Percentiles rank a stretch among this genome's conserved stretches.
Conservation (phyloP, 2,888 invertebrate genomes). For the Graphium colonna region DNA sequence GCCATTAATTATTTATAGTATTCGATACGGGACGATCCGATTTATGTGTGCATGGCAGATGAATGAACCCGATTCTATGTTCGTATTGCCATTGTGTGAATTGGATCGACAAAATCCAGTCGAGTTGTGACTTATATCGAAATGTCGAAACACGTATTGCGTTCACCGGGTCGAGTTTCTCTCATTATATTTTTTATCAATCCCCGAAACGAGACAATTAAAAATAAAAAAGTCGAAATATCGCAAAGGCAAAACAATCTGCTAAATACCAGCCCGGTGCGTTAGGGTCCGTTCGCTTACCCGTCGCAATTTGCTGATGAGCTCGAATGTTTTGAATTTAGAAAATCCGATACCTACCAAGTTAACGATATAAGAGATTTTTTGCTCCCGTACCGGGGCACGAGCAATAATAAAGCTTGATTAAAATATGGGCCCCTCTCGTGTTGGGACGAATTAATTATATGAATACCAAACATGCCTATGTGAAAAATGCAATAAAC, state of each 20-base stretch:
- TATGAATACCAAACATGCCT: conserved; percentile 59
- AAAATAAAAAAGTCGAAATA: conserved; percentile 26
- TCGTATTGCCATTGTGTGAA: conserved; percentile 46
- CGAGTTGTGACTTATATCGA: conserved; percentile 20
- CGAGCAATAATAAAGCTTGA: conserved; percentile 61
- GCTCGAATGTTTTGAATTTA: conserved; percentile 47
- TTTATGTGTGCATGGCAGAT: conserved; percentile 59
- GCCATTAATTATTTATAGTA: conserved; percentile 79
- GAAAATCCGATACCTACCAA: conserved; percentile 50
- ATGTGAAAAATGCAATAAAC: conserved; percentile 47
- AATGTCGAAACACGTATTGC: conserved; percentile 27
- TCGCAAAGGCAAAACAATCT: conserved; percentile 26
- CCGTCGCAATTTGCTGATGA: conserved; percentile 47
- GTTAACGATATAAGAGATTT: conserved; percentile 42
- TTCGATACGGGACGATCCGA: conserved; percentile 73
- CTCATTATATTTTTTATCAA: conserved; percentile 19
- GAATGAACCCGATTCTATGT: conserved; percentile 43
- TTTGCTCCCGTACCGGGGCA: conserved; percentile 47
- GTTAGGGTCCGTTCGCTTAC: conserved; percentile 34
- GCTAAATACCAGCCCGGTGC: conserved; percentile 34
- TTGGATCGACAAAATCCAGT: conserved; percentile 18
- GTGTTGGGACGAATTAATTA: conserved; percentile 63
- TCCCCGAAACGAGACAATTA: conserved; percentile 6
- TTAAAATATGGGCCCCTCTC: conserved; percentile 63
- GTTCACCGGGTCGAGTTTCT: neutral